Base-by-base conservation (phyloP, 37 sponge, comb jelly and placozoan genomes). In the Halichondria panicea region DNA sequence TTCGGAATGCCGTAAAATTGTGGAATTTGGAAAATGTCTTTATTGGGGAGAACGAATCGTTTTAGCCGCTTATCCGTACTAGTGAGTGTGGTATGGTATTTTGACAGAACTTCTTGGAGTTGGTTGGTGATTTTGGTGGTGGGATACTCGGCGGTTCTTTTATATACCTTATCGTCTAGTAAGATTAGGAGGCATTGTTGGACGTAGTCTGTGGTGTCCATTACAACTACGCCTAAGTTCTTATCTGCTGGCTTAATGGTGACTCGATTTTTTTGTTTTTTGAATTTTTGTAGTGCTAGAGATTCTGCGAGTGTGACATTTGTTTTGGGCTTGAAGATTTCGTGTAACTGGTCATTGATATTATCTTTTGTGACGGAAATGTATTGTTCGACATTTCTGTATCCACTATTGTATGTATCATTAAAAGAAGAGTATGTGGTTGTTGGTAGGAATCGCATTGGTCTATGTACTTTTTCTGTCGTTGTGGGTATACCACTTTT, bases 81-180 rank as follows among this genome's bases (percentile, higher is more conserved):
- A 34, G 8, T 8, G 36, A 64, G 9, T 35, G 30, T 7, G 8
- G 65, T 9, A 8, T 64, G 8, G 39, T 28, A 58, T 6, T 9
- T 9, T 35, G 22, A 11, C 12, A 64, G 36, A 9, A 22, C 35
- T 36, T 28, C 35, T 36, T 30, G 8, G 5, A 63, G n/a, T 6
- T 48, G 63, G 34, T 38, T 75, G 70, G 76, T 72, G 54, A 68
- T 68, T 33, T 91, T 81, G 41, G 85, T 76, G 2, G 78, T 3
- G 25, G 91, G 85, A 21, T 85, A 81, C 34, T 78, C 74, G 32
- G 75, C 60, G 0, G 86, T 79, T 7, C 77, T 40, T 71, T 28
- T 18, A 37, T 66, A 74, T 54, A 40, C 55, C 19, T 12, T 25
- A 56, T 15, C 21, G 27, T 38, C 9, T 21, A 22, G 12, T 44